Evolutionary conservation across 2,888 invertebrate species (phyloP), one percentile per base, ranked within the genome.

Genomic region (Oegoconia quadripuncta): DNA sequence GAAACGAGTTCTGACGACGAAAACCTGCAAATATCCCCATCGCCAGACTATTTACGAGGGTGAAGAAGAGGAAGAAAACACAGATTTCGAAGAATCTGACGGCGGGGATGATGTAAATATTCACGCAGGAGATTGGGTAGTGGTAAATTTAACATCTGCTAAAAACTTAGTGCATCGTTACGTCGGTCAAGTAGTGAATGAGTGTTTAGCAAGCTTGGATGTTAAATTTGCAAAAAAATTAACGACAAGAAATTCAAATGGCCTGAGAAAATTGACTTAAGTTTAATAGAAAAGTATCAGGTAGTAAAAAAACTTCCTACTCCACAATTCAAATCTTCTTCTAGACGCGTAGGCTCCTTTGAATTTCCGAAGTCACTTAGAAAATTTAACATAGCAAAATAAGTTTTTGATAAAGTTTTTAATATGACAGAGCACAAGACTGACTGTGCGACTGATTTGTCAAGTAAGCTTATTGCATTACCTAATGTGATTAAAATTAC

Each of bases 151-250:
- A 23, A 17, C 42, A 5, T 54, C 52, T 4, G 20, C 48, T 37
- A 56, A 44, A 35, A 49, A 49, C 37, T 18, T 51, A n/a, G 37
- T 43, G 18, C 52, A 52, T 37, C 37, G 49, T 28, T 53, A 50
- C 42, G 55, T 54, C 22, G 52, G 50, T 6, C 56, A 52, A 38
- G 32, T 53, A 15, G 20, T 46, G 22, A 49, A 36, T n/a, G 46
- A 42, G 22, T 11, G 20, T 31, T 16, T 36, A 17, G 42, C 49
- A 27, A 40, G 50, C 25, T 41, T 37, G 9, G 44, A 47, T 14
- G 34, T 53, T n/a, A 52, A 52, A 47, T 56, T 51, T 29, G 50
- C 50, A 28, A 52, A 54, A 47, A 52, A 48, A 47, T 45, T 30
- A 29, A 37, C 31, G 48, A 54, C n/a, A 48, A 14, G 30, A 46